These are phyloP conservation scores for Dipus sagitta DNA, from an alignment of 2,797 vertebrate genomes.

Conservation along the genomic window DNA sequence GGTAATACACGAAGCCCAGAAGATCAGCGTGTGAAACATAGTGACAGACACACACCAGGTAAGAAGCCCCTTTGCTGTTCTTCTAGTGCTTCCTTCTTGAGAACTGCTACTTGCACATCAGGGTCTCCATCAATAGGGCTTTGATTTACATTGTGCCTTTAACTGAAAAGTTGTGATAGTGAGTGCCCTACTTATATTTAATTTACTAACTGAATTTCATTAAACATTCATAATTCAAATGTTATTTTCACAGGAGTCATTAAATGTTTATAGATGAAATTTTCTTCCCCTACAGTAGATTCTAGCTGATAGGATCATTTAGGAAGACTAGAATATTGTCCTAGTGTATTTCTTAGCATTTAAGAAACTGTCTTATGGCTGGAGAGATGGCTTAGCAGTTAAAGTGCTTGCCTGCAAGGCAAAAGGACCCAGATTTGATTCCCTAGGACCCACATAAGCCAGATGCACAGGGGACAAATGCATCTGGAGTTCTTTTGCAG, in stretches of 20 bases:
- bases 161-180: conserved; percentile 30
- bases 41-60: conserved; percentile 85
- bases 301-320: neutral
- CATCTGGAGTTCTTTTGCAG: too few relatives aligned
- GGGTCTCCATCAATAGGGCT: conserved; percentile 37
- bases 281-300: conserved; percentile 13
- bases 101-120: conserved; percentile 60
- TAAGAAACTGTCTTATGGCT: conserved; percentile 22
- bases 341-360: conserved; percentile 39
- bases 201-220: conserved; percentile 25
- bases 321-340: conserved; percentile 38
- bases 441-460: too few relatives aligned
- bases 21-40: conserved; percentile 83
- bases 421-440: too few relatives aligned
- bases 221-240: neutral
- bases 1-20: conserved; percentile 84
- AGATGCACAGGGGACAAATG: too few relatives aligned
- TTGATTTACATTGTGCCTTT: conserved; percentile 59
- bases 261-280: conserved; percentile 28
- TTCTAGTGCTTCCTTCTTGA: conserved; percentile 54
- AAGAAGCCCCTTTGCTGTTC: conserved; percentile 81
- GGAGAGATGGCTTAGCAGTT: too few relatives aligned
- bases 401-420: too few relatives aligned
- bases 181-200: conserved; percentile 36
- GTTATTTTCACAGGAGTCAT: conserved; percentile 23